These are phyloP conservation scores for Reticulitermes speratus DNA, from an alignment of 1,140 invertebrate species.

Conservation along the genomic window DNA sequence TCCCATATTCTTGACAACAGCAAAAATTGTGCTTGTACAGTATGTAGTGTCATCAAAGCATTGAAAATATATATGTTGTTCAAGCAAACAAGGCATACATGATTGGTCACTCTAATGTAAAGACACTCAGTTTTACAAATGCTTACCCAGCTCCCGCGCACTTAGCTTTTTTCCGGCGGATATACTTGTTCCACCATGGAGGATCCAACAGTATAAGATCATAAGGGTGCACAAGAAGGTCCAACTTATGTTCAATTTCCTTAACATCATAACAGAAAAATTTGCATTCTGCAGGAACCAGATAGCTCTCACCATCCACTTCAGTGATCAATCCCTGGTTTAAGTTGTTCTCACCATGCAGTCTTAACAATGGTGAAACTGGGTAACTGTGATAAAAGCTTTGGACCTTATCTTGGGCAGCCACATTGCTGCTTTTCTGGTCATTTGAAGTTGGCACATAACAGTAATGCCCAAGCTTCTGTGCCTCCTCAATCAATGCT, in stretches of 20 bases:
- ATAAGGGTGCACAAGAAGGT: constrained; percentile 51
- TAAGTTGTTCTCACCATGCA: constrained; percentile 44
- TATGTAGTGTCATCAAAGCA: no score
- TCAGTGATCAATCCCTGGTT: constrained; percentile 41
- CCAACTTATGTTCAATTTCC: constrained; percentile 44
- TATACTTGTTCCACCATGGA: constrained; percentile 93
- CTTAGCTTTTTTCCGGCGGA: constrained; percentile 68
- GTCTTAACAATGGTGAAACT: constrained; percentile 23
- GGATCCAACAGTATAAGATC: constrained; percentile 87
- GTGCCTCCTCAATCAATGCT: not conserved
- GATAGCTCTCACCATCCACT: constrained; percentile 43
- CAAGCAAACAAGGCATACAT: no score
- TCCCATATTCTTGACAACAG: no score
- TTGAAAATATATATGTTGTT: no score
- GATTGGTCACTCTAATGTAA: no score
- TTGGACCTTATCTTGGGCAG: not conserved
- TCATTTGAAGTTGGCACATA: not conserved
- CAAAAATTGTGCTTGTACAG: no score
- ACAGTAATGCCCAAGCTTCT: not conserved
- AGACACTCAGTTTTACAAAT: not conserved
- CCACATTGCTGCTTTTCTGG: not conserved
- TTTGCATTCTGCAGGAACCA: constrained; percentile 48
- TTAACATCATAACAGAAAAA: constrained; percentile 53
- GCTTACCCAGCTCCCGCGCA: constrained; percentile 36
- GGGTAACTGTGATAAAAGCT: not conserved